Percentiles rank a stretch among this genome's conserved stretches.
Conservation (phyloP, 1,140 invertebrate species). For the Lordiphosa collinella region DNA sequence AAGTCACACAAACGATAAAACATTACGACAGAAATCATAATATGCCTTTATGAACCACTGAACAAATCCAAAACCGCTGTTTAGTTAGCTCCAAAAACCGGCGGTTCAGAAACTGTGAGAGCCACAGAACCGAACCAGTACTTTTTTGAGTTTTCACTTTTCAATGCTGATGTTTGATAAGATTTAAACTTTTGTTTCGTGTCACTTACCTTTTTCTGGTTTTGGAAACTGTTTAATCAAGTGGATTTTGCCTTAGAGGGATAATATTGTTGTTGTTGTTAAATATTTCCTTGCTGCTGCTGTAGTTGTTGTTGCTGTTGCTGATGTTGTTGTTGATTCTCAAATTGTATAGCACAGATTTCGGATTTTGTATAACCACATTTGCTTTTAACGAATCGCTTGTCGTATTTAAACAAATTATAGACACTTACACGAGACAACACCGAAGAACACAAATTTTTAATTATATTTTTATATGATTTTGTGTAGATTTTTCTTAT, state of each 20-base stretch:
- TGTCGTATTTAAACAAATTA: constrained; percentile 75
- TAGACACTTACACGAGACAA: constrained; percentile 75
- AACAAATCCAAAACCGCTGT: too few relatives aligned
- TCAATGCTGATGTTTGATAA: too few relatives aligned
- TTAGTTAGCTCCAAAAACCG: too few relatives aligned
- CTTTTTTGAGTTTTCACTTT: too few relatives aligned
- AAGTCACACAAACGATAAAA: too few relatives aligned
- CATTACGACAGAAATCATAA: too few relatives aligned
- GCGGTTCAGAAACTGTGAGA: too few relatives aligned
- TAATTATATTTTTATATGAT: constrained; percentile 51
- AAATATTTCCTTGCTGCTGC: not conserved
- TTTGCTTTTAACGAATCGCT: constrained; percentile 56
- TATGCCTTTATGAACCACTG: too few relatives aligned
- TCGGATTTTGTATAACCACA: not conserved
- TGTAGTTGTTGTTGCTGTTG: constrained; percentile 8
- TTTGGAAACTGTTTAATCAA: not conserved
- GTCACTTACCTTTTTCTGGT: constrained; percentile 14
- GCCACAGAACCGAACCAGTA: too few relatives aligned
- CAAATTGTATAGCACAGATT: not conserved
- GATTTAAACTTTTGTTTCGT: too few relatives aligned
- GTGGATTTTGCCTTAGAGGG: not conserved
- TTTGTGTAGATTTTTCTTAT: constrained; percentile 15
- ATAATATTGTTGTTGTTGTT: too few relatives aligned
- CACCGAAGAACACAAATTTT: constrained; percentile 72
- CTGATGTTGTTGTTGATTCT: not conserved